Evolutionary conservation across 2,113 vertebrate genomes (phyloP), one percentile per base, ranked within the genome.

Genomic region (human): DNA sequence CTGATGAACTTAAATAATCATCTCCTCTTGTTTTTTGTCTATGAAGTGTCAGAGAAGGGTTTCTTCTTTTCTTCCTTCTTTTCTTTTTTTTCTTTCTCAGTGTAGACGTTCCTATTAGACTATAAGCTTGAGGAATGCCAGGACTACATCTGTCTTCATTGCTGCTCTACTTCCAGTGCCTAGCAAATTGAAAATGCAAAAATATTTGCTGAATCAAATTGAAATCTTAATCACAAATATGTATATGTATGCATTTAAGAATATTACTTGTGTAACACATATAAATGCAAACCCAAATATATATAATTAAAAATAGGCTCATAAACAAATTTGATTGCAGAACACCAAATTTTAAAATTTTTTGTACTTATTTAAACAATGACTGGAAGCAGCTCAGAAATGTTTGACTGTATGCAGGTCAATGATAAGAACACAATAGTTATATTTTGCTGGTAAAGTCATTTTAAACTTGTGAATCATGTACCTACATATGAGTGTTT

Each of bases 391-490:
- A 40, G 50, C 38, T 90, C 38, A 72, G 52, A 93, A 93, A 88
- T 55, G 13, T 10, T 76, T 88, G 14, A 12, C 55, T 30, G 23
- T 14, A 64, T 55, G 6, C 22, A 18, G 16, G 48, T 75, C 35
- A 80, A 35, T 45, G 25, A 8, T 70, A 80, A 70, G 72, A 85
- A 72, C 64, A 84, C 1, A 0, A 27, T 22, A 55, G 11, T 32
- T 64, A n/a, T 76, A 72, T 48, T 90, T 89, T 55, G 75, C 20
- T 17, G 48, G 35, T 12, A 96, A 89, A 95, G 94, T 90, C 13
- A 93, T 76, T 75, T 64, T 23, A 59, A 55, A 55, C 20, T 91
- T 95, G 73, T 23, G 13, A 95, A 48, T 81, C 48, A 79, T 52
- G 27, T 48, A 25, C 22, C 7, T 66, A 78, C 38, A n/a, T 68